phyloP scores from a whole-genome alignment of 2,888 invertebrate genomes.

The Cepaea hortensis region DNA sequence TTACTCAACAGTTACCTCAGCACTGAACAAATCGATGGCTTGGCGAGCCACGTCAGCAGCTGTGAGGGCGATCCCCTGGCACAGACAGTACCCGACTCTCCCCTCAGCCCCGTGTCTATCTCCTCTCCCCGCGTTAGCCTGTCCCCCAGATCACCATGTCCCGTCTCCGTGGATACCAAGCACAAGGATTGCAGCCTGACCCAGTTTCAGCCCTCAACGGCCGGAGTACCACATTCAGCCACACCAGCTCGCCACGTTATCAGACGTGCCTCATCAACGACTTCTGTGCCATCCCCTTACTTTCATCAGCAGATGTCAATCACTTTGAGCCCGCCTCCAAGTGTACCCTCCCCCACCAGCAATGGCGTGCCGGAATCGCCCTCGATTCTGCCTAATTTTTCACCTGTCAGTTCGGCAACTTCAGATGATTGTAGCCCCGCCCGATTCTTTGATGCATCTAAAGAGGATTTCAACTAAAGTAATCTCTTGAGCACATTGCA shows the following conservation, averaged over 20 bases:
- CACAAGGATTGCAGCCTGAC: neutral
- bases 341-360: slow-evolving; percentile 30
- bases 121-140: slow-evolving; percentile 15
- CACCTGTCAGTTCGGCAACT: neutral
- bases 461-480: slow-evolving; percentile 12
- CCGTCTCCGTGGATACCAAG: neutral
- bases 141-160: slow-evolving; percentile 1
- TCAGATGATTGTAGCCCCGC: slow-evolving; percentile 8
- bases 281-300: slow-evolving; percentile 34
- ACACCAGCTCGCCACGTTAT: slow-evolving; percentile 3
- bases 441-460: neutral
- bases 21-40: neutral
- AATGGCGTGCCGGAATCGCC: slow-evolving; percentile 33
- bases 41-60: neutral
- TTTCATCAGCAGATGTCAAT: slow-evolving; percentile 15
- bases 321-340: slow-evolving; percentile 40
- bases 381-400: slow-evolving; percentile 14
- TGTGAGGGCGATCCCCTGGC: neutral
- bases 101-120: slow-evolving; percentile 24
- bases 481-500: too few species aligned
- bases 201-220: neutral
- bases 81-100: slow-evolving; percentile 1
- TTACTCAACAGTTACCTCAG: slow-evolving; percentile 12
- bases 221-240: neutral
- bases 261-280: slow-evolving; percentile 22